Conservation (phyloP, 2,113 vertebrate genomes). For the Macaca fascicularis region DNA sequence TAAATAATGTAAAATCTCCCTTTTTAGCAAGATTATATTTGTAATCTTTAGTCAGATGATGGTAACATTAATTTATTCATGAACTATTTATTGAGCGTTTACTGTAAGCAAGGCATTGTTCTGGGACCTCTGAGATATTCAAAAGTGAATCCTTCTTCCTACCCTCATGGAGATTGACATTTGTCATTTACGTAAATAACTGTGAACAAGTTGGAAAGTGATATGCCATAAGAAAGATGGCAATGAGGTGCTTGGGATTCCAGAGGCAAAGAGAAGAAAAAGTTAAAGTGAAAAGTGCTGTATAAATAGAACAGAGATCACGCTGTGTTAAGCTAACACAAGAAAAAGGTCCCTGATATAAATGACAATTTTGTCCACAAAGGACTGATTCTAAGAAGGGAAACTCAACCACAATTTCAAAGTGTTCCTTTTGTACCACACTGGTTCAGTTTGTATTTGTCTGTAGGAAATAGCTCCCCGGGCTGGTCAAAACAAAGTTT, state of each 20-base stretch:
- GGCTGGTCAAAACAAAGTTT: background rate
- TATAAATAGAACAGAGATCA: background rate
- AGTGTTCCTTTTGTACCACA: background rate
- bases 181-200: constrained; percentile 36
- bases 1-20: background rate
- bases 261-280: background rate
- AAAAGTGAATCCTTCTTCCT: background rate
- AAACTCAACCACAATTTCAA: background rate
- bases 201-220: background rate
- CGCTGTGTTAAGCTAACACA: background rate
- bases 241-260: background rate
- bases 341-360: background rate
- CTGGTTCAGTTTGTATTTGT: background rate
- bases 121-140: background rate
- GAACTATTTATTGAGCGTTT: background rate
- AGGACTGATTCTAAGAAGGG: background rate
- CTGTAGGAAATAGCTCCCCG: background rate
- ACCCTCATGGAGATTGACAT: background rate
- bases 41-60: background rate
- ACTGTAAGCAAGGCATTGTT: background rate
- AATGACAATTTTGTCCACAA: constrained; percentile 20
- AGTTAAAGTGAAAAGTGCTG: background rate
- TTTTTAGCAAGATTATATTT: background rate
- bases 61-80: background rate
- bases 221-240: background rate